phyloP scores from a whole-genome alignment of 2,113 vertebrate genomes.

The Gymnorhina tibicen region DNA sequence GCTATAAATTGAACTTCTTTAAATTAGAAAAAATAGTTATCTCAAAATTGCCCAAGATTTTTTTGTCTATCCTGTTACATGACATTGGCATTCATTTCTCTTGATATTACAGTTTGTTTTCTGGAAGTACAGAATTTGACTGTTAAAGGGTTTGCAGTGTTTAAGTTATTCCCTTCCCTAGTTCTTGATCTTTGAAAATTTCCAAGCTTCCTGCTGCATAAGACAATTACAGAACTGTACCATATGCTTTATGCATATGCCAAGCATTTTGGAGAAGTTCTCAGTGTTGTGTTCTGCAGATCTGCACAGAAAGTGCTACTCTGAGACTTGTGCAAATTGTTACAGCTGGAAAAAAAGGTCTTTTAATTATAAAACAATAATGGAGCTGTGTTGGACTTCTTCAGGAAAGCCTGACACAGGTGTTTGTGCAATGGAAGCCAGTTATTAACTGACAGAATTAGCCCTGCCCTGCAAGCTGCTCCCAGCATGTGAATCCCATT shows the following conservation, averaged over 20 bases:
- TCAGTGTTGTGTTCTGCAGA: neutral
- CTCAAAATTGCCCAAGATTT: neutral
- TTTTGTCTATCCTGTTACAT: neutral
- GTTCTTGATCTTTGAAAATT: conserved; percentile 11
- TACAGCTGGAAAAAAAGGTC: neutral
- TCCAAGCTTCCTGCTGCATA: neutral
- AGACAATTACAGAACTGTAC: neutral
- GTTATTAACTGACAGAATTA: conserved; percentile 14
- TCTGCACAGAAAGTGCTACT: neutral
- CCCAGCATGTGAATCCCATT: neutral
- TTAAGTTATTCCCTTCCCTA: neutral
- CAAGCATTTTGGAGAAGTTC: neutral
- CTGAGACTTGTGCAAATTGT: neutral
- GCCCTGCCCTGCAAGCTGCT: neutral
- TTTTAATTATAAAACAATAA: conserved; percentile 4
- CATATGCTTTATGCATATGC: conserved; percentile 40
- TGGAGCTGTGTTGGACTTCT: neutral
- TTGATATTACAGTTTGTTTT: neutral
- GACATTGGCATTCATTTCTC: neutral
- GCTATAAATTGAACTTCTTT: neutral
- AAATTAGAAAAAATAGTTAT: neutral
- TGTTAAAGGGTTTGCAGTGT: neutral
- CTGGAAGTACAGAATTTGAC: neutral
- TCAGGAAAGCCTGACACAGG: conserved; percentile 6
- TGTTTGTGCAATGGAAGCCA: neutral